Evolutionary conservation across 2,888 invertebrate genomes (phyloP), one percentile per base, ranked within the genome.

Genomic region (Pandemis heparana): DNA sequence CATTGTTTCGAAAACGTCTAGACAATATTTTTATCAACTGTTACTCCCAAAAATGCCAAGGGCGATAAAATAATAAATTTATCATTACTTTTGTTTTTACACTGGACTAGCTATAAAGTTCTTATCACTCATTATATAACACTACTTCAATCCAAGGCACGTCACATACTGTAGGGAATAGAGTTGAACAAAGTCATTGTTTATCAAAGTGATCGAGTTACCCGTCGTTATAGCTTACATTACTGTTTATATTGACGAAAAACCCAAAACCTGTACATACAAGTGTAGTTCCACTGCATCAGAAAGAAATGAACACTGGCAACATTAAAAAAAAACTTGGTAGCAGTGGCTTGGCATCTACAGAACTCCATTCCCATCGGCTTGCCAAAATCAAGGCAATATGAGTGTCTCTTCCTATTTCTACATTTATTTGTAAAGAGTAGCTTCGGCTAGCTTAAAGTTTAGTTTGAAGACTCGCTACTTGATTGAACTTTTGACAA

Each of bases 111-210:
- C 53, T 53, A 10, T 8, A 5, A 56, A 56, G 18, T 56, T 23
- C 23, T 56, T 12, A 23, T 18, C 23, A 18, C 23, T 56, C 56
- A 5, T 56, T 56, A 12, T 23, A 56, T 23, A 56, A 64, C n/a
- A 14, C 10, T 10, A 38, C 46, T 43, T 48, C 16, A 64, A 39
- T 62, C 48, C 46, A 46, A 43, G 64, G 64, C 46, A 46, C 43
- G 41, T 64, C 64, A 64, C n/a, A 64, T 48, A 48, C 48, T 48
- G n/a, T 48, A 48, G 48, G 48, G 6, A 48, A 48, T 5, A 48
- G 43, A 43, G 12, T 48, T 48, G 3, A 48, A 5, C 48, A 46
- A 46, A 48, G n/a, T n/a, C 14, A 48, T 6, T 14, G 14, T 48
- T 18, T 16, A 53, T 16, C 23, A 46, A 46, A 5, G 46, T 12